These are phyloP conservation scores for Athripsodes cinereus DNA, from an alignment of 2,888 invertebrate species.

Conservation along the genomic window DNA sequence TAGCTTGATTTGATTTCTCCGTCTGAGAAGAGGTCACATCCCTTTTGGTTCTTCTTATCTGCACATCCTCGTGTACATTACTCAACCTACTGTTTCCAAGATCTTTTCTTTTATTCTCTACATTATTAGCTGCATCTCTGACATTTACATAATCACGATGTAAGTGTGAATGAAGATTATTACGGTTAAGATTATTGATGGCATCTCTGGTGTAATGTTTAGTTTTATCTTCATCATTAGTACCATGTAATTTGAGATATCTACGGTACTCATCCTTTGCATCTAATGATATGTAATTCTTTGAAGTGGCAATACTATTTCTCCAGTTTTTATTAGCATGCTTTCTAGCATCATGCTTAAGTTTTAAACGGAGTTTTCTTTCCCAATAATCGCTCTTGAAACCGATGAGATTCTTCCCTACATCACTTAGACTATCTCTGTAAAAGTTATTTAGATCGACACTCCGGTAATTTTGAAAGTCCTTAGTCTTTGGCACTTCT, in stretches of 20 bases:
- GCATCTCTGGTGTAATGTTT: too few relatives aligned
- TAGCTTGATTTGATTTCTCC: constrained; percentile 25
- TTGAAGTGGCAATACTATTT: neutral
- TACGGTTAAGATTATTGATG: too few relatives aligned
- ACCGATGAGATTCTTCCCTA: neutral
- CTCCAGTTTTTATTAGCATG: too few relatives aligned
- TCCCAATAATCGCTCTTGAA: constrained; percentile 3
- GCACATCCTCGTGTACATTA: neutral
- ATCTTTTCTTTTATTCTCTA: too few relatives aligned
- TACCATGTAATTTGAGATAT: too few relatives aligned
- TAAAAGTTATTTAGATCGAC: neutral
- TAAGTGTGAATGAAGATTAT: too few relatives aligned
- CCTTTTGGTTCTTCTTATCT: constrained; percentile 32
- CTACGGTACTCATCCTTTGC: too few relatives aligned
- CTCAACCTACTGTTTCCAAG: too few relatives aligned
- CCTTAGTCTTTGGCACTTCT: neutral
- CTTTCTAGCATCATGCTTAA: neutral
- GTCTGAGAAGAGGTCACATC: too few relatives aligned
- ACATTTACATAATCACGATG: too few relatives aligned
- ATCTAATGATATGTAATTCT: neutral
- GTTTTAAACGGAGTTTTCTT: neutral
- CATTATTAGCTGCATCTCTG: too few relatives aligned
- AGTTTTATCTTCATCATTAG: too few relatives aligned
- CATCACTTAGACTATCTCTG: neutral
- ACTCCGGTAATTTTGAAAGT: neutral